Percentiles rank a stretch among this genome's conserved stretches.
Conservation (phyloP, 1,140 invertebrate genomes). For the Ooceraea biroi region DNA sequence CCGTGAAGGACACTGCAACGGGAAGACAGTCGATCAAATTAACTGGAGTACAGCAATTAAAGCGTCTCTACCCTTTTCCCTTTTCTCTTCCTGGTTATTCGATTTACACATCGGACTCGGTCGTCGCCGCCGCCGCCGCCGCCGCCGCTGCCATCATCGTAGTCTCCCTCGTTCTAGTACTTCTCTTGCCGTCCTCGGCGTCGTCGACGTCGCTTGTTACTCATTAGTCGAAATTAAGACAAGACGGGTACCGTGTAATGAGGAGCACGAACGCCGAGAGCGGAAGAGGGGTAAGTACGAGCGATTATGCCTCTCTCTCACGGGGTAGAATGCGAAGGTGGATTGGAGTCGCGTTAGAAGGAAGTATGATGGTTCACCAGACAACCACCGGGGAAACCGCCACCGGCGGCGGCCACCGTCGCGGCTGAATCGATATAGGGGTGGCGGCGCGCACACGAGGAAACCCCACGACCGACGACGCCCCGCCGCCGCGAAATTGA, state of each 20-base stretch:
- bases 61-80: constrained; percentile 9
- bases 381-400: constrained; percentile 69
- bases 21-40: constrained; percentile 51
- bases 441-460: constrained; percentile 65
- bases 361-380: constrained; percentile 66
- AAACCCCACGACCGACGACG: constrained; percentile 67
- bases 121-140: constrained; percentile 39
- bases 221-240: constrained; percentile 65
- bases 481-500: constrained; percentile 72
- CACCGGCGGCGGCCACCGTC: constrained; percentile 50
- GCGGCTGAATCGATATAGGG: constrained; percentile 70
- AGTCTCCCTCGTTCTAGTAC: no score
- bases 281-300: constrained; percentile 39
- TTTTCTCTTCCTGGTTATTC: constrained; percentile 53
- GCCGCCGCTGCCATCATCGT: no score
- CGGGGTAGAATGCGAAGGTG: not conserved
- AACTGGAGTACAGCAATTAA: constrained; percentile 56
- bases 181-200: no score
- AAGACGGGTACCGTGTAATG: constrained; percentile 43
- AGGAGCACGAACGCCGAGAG: constrained; percentile 46
- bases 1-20: constrained; percentile 23
- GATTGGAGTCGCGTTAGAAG: constrained; percentile 30
- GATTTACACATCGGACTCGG: constrained; percentile 47
- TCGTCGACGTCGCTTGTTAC: constrained; percentile 52
- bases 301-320: constrained; percentile 38